Evolutionary conservation across 2,113 vertebrate genomes (phyloP).

Genomic region (Saiga tatarica): DNA sequence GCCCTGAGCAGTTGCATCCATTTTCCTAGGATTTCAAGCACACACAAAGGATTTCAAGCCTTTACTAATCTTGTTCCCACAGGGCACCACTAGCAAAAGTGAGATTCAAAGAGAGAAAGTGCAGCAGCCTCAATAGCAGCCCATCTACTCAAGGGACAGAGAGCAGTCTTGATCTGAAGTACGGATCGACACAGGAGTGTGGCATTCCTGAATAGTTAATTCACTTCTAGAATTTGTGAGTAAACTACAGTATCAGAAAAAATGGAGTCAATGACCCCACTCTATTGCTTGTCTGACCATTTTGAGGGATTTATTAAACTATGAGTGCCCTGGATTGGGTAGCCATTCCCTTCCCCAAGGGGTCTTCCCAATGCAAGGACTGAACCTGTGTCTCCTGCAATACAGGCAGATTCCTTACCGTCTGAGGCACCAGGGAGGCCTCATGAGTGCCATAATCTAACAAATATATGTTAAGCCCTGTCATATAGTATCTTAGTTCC

Average conservation of each 20-base stretch:
- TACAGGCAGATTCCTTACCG: background rate
- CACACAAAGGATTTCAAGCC: background rate
- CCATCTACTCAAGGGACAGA: background rate
- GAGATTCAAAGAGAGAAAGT: background rate
- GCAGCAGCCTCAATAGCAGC: background rate
- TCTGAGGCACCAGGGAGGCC: background rate
- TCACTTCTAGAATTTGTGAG: background rate
- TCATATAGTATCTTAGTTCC: background rate
- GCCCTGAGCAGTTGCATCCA: background rate
- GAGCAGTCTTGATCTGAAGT: background rate
- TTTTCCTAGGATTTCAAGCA: background rate
- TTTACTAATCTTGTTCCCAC: background rate
- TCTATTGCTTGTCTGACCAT: background rate
- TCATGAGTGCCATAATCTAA: background rate
- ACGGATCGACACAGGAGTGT: background rate
- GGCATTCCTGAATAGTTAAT: background rate
- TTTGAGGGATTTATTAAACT: background rate
- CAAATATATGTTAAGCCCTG: background rate
- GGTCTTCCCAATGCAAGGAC: background rate
- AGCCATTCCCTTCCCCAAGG: background rate
- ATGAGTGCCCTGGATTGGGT: background rate
- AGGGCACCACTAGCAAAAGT: background rate
- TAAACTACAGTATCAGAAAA: background rate
- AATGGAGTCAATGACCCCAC: background rate
- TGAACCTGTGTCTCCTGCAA: background rate